These are phyloP conservation scores for Cephalotes varians DNA, from an alignment of 2,888 invertebrate species.

Conservation along the genomic window DNA sequence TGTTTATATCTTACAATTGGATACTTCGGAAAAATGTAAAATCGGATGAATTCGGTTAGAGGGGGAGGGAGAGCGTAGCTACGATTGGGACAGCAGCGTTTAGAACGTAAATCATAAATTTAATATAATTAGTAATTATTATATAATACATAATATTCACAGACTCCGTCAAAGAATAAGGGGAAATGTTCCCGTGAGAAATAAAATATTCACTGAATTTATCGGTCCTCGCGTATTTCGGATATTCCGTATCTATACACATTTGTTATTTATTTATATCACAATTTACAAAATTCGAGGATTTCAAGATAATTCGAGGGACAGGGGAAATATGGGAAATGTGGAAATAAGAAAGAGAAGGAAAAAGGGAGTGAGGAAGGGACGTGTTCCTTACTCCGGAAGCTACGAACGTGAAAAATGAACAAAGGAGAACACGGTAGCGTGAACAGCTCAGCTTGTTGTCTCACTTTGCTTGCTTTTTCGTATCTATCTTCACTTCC, in stretches of 20 bases:
- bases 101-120: constrained; percentile 84
- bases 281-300: constrained; percentile 85
- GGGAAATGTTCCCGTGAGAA: constrained; percentile 73
- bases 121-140: constrained; percentile 85
- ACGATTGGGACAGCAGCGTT: constrained; percentile 73
- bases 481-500: constrained; percentile 53
- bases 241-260: constrained; percentile 82
- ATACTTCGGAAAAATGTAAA: constrained; percentile 36
- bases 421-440: constrained; percentile 68
- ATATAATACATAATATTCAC: constrained; percentile 86
- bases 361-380: constrained; percentile 61
- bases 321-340: constrained; percentile 21
- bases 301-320: constrained; percentile 52
- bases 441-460: constrained; percentile 48
- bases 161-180: constrained; percentile 82
- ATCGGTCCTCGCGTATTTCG: constrained; percentile 75
- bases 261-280: constrained; percentile 85
- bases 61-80: constrained; percentile 56
- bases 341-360: constrained; percentile 47
- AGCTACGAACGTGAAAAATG: constrained; percentile 59
- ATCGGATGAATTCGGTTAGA: not conserved
- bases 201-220: constrained; percentile 81
- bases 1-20: constrained; percentile 77
- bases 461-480: constrained; percentile 63
- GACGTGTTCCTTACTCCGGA: constrained; percentile 63